Evolutionary conservation across 2,113 vertebrate species (phyloP), one percentile per base, ranked within the genome.

Genomic region (Aptenodytes patagonicus): DNA sequence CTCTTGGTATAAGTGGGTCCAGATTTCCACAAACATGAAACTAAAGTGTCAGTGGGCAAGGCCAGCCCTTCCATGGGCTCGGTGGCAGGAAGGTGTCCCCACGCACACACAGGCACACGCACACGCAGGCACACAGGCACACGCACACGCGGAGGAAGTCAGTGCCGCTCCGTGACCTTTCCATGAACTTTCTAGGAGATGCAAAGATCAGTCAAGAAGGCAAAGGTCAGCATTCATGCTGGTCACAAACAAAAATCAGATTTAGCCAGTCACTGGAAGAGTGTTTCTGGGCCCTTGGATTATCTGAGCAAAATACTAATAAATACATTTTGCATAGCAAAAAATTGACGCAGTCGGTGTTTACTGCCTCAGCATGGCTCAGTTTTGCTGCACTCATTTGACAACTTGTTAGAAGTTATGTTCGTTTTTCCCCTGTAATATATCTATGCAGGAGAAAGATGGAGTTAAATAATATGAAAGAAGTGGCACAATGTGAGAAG

Each of bases 181-280:
- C 97, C 81, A 60, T 99, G 99, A 99, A 99, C 99, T 98, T 99
- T 98, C 96, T 85, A 95, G 96, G 98, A 98, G 98, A 98, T 95
- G 89, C 97, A 98, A 98, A 98, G 98, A 99, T 98, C 99, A 98
- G 97, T 86, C 83, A 91, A 97, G 97, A 98, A 98, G 98, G 96
- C 99, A 99, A 98, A 99, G 99, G 98, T 99, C 99, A 98, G 97
- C 97, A 87, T 98, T 98, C 98, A 98, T 98, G 98, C 98, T 98
- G 98, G 97, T 98, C 98, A 98, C 98, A 99, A 98, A 99, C 98
- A 99, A 99, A 99, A 99, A 98, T 97, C 97, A 96, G 98, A 98
- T 99, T 98, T 98, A 98, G 96, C 95, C 76, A 92, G 68, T n/a
- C 97, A 98, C 95, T 98, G 98, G 98, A 97, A 97, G 96, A 98